Evolutionary conservation across 1,140 invertebrate species (phyloP).

Genomic region (Lucilia sericata): DNA sequence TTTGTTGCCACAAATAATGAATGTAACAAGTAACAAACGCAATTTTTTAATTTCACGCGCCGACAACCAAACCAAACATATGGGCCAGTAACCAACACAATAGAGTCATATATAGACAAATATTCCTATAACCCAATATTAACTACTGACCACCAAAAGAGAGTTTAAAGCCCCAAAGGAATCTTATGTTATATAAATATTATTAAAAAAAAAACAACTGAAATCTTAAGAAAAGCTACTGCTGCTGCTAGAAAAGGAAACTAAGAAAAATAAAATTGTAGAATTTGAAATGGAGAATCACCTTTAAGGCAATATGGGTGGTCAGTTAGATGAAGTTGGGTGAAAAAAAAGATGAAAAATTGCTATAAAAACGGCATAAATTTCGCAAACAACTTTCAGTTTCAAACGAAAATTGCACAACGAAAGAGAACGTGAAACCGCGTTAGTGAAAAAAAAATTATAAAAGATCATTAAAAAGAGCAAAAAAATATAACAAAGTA

Average conservation of each 20-base stretch:
- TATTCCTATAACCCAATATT: neutral
- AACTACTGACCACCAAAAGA: neutral
- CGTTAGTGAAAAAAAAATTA: neutral
- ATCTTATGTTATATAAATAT: neutral
- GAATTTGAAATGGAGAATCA: neutral
- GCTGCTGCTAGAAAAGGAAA: neutral
- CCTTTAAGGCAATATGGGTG: constrained; percentile 24
- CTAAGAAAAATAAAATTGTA: neutral
- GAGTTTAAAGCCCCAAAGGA: constrained; percentile 14
- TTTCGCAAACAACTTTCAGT: constrained; percentile 62
- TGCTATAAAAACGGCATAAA: constrained; percentile 62
- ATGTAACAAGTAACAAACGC: neutral
- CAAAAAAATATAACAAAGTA: neutral
- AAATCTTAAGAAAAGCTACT: neutral
- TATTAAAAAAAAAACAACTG: neutral
- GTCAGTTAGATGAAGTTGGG: constrained; percentile 5
- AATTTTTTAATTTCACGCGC: constrained; percentile 65
- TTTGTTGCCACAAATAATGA: neutral
- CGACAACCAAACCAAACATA: constrained; percentile 57
- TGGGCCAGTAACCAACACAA: neutral
- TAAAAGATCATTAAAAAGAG: neutral
- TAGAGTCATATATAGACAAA: neutral
- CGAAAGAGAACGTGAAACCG: constrained; percentile 42
- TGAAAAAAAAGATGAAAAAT: constrained; percentile 28
- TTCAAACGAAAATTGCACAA: constrained; percentile 55